Conservation (phyloP, 2,113 vertebrate species). For the Megatriorchis doriae region DNA sequence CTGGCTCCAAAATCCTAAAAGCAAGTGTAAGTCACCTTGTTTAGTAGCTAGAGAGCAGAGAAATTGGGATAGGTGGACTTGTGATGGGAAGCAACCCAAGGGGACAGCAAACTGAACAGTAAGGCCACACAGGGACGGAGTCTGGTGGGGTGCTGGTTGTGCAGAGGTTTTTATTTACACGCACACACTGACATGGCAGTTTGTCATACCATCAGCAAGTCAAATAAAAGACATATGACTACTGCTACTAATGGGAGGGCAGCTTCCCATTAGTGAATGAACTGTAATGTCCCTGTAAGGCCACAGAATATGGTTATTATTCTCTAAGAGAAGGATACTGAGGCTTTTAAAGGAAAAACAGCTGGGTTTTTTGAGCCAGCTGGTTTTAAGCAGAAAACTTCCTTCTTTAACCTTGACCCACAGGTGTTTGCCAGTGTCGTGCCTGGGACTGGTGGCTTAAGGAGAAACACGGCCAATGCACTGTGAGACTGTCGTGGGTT, state of each 20-base stretch:
- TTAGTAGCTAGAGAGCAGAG: background rate
- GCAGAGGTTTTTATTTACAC: background rate
- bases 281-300: background rate
- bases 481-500: fast-evolving
- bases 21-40: conserved; percentile 22
- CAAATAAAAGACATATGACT: background rate
- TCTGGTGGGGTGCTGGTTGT: background rate
- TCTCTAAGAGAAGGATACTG: background rate
- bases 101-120: background rate
- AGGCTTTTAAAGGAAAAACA: background rate
- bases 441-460: background rate
- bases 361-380: background rate
- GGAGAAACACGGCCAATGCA: background rate
- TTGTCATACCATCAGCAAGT: background rate
- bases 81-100: background rate
- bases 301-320: background rate
- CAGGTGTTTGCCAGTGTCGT: background rate
- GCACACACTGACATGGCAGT: background rate
- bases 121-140: background rate
- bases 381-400: background rate
- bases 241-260: background rate
- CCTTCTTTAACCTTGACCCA: background rate
- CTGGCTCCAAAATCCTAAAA: background rate
- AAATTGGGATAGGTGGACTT: background rate
- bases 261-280: background rate